Conservation (phyloP, 1,140 invertebrate genomes). For the Steinernema khuongi region DNA sequence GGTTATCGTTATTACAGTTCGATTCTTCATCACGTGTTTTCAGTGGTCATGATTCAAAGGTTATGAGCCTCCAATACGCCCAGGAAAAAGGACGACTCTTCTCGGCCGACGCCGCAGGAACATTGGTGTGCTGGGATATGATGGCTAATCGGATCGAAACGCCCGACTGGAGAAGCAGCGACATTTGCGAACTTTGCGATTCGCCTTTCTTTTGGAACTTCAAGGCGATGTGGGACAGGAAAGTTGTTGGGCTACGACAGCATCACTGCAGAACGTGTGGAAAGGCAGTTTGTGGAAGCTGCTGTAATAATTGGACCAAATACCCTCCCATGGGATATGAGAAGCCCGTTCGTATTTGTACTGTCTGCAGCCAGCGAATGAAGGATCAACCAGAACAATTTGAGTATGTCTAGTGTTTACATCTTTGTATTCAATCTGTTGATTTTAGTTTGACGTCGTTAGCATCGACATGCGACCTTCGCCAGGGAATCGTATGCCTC, state of each 20-base stretch:
- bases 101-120: slow-evolving; percentile 85
- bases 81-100: slow-evolving; percentile 74
- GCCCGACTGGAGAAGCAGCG: slow-evolving; percentile 84
- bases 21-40: slow-evolving; percentile 37
- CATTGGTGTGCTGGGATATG: slow-evolving; percentile 93
- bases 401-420: slow-evolving; percentile 58
- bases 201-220: slow-evolving; percentile 95
- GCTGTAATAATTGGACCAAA: slow-evolving; percentile 77
- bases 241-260: slow-evolving; percentile 65
- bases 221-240: slow-evolving; percentile 91
- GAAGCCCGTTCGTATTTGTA: slow-evolving; percentile 90
- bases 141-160: slow-evolving; percentile 73
- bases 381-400: slow-evolving; percentile 51
- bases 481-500: slow-evolving; percentile 81
- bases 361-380: slow-evolving; percentile 71
- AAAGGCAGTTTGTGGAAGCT: slow-evolving; percentile 71
- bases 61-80: slow-evolving; percentile 70
- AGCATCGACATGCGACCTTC: slow-evolving; percentile 87
- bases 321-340: slow-evolving; percentile 95
- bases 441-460: slow-evolving; percentile 73
- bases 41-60: slow-evolving; percentile 62
- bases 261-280: slow-evolving; percentile 73
- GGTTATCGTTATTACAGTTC: background rate
- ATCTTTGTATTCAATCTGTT: slow-evolving; percentile 22
- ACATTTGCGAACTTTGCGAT: slow-evolving; percentile 84